Evolutionary conservation across 2,797 vertebrate species (phyloP).

Genomic region (Fratercula arctica): DNA sequence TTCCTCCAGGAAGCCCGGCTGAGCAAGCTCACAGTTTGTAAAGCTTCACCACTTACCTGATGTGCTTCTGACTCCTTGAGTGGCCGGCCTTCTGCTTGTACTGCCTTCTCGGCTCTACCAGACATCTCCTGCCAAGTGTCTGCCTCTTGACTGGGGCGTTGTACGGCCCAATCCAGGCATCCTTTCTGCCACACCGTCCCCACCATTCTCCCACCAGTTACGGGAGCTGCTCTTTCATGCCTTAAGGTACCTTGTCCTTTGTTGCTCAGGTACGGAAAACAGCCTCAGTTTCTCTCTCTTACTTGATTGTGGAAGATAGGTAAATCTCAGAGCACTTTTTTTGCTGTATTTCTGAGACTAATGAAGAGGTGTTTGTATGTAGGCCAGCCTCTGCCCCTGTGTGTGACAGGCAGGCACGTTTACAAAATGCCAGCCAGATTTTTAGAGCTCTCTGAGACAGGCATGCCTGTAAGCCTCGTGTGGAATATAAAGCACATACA

Average conservation of each 20-base stretch:
- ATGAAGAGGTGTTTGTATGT: not conserved
- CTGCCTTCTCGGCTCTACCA: not conserved
- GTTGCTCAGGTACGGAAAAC: not conserved
- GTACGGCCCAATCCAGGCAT: not conserved
- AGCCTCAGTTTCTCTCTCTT: not conserved
- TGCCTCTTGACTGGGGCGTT: rapidly evolving
- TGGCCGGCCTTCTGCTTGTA: not conserved
- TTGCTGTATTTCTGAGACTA: not conserved
- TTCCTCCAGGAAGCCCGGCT: not conserved
- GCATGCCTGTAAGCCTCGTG: not conserved
- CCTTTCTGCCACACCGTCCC: not conserved
- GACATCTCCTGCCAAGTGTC: no score
- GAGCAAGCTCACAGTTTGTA: not conserved
- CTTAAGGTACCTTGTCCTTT: not conserved
- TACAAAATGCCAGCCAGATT: not conserved
- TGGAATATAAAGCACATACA: not conserved
- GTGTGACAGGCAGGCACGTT: not conserved
- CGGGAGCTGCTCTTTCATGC: not conserved
- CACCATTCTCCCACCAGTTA: not conserved
- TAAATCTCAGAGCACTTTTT: not conserved
- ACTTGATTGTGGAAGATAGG: rapidly evolving
- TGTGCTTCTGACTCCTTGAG: not conserved
- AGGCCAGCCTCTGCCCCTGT: not conserved
- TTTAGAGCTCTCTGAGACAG: not conserved
- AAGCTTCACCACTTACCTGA: not conserved